Evolutionary conservation across 1,140 invertebrate species (phyloP), one percentile per base, ranked within the genome.

Genomic region (Popillia japonica): DNA sequence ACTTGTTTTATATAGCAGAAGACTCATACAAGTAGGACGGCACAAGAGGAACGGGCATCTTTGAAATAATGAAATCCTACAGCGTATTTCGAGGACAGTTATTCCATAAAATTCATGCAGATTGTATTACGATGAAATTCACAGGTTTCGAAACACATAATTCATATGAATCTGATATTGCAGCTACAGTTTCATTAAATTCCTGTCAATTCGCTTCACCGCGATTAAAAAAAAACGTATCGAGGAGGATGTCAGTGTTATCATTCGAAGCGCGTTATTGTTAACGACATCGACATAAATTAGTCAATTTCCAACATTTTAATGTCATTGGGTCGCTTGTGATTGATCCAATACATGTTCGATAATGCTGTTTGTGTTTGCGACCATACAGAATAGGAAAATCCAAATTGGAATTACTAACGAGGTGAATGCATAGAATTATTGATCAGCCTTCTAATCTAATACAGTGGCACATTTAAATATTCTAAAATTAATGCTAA

Each of bases 291-390:
- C 61, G 61, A 34, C 61, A 68, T 68, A 34, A 68, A 68, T 68
- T 68, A 68, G 61, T 68, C 61, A 22, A 68, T 68, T 68, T 68
- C 61, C 61, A 68, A 68, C 61, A 68, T 68, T 68, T 23, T 68
- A 68, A 68, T 68, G 61, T 22, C 7, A 68, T 23, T 68, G 27
- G 20, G 6, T 14, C 20, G 61, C 27, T 68, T 68, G 17, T 68
- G 61, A 68, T 61, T 68, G 22, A 34, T 34, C 7, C 61, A 27
- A 27, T 23, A 14, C 61, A n/a, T 68, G 23, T 68, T 22, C 17
- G 22, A 11, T 22, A 22, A 27, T 68, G n/a, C 22, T 68, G 61
- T 68, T 68, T 10, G 8, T 68, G 22, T 27, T 68, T 68, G 22
- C 14, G 9, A n/a, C n/a, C 9, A 68, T 68, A 20, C 11, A 34